A percentile compares a stretch with the other conserved stretches of the same genome.
Evolutionary conservation across 2,797 vertebrate species (phyloP).

Genomic region (Champsocephalus gunnari): DNA sequence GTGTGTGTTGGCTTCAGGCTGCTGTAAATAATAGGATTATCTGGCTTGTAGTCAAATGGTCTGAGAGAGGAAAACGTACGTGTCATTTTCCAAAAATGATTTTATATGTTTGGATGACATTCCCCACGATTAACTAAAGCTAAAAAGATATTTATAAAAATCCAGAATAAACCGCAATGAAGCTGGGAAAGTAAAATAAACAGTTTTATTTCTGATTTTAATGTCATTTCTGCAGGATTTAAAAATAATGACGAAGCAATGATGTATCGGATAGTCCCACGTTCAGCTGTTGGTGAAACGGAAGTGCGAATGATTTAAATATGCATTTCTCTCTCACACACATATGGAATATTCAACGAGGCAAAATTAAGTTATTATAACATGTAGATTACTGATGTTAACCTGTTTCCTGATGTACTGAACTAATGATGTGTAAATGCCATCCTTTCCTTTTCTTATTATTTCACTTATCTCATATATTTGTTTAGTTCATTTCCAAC

Average conservation of each 20-base stretch:
- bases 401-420: slow-evolving; percentile 80
- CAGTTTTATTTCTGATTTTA: slow-evolving; percentile 34
- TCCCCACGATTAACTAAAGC: slow-evolving; percentile 6
- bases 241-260: slow-evolving; percentile 4
- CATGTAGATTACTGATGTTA: slow-evolving; percentile 68
- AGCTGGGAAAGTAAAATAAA: slow-evolving; percentile 8
- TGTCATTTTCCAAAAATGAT: slow-evolving; percentile 59
- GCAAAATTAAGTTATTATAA: slow-evolving; percentile 88
- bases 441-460: slow-evolving; percentile 54
- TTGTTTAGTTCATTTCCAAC: slow-evolving; percentile 66
- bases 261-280: slow-evolving; percentile 17
- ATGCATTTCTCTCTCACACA: slow-evolving; percentile 26
- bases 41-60: slow-evolving; percentile 65
- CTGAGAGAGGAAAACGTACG: slow-evolving; percentile 37
- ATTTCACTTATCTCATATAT: slow-evolving; percentile 74
- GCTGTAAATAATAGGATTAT: slow-evolving; percentile 75
- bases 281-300: slow-evolving; percentile 33
- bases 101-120: slow-evolving; percentile 63
- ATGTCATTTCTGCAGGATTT: slow-evolving; percentile 38
- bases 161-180: slow-evolving; percentile 36
- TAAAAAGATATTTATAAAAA: slow-evolving; percentile 46
- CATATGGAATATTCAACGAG: slow-evolving; percentile 27
- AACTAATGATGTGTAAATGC: slow-evolving; percentile 82
- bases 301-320: slow-evolving; percentile 17
- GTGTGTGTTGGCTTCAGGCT: slow-evolving; percentile 53